phyloP scores from a whole-genome alignment of 1,140 invertebrate species.

The Megalopta genalis region DNA sequence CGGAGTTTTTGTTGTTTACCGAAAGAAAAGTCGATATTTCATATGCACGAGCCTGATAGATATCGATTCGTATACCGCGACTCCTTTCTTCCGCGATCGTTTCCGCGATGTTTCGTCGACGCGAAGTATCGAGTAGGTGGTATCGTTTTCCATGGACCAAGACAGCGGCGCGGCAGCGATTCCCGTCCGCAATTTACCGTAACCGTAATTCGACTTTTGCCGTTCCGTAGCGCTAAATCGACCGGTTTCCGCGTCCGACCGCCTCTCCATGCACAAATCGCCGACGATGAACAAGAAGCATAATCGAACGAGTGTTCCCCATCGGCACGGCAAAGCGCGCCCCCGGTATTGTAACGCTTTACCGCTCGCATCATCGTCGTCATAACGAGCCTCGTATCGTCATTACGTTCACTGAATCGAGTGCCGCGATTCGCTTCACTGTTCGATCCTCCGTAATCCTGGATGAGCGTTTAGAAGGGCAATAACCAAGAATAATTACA shows the following conservation, averaged over 20 bases:
- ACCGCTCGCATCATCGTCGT: constrained; percentile 42
- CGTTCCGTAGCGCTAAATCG: background rate
- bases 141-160: too few species aligned
- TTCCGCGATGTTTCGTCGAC: too few species aligned
- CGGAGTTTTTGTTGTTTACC: too few species aligned
- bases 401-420: constrained; percentile 52
- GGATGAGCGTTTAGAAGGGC: background rate
- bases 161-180: background rate
- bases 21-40: too few species aligned
- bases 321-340: background rate
- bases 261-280: background rate
- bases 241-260: background rate
- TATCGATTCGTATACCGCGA: too few species aligned
- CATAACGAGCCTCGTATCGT: constrained; percentile 60
- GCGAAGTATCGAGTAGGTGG: too few species aligned
- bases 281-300: constrained; percentile 3
- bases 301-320: constrained; percentile 13
- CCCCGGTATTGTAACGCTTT: constrained; percentile 16
- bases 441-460: constrained; percentile 33
- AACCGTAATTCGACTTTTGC: constrained; percentile 35
- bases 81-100: too few species aligned
- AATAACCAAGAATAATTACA: constrained; percentile 24
- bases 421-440: constrained; percentile 25
- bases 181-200: background rate
- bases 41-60: too few species aligned